Percentiles rank a stretch among this genome's conserved stretches.
Conservation (phyloP, 2,113 vertebrate genomes). For the Paracanthobrama guichenoti region DNA sequence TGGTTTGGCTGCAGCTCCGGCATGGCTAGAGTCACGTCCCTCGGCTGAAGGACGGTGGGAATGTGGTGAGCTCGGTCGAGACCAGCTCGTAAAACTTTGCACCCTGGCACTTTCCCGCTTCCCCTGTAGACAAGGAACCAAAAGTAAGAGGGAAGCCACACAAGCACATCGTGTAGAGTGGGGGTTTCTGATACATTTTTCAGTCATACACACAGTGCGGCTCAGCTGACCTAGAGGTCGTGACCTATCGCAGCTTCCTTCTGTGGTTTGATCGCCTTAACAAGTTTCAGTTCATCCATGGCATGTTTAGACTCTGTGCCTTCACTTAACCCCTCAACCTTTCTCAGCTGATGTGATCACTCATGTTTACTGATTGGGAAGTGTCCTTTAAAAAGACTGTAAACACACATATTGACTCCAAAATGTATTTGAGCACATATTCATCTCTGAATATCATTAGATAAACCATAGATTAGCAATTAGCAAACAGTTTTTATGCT, state of each 20-base stretch:
- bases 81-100: conserved; percentile 73
- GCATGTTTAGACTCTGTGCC: conserved; percentile 38
- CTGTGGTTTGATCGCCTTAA: conserved; percentile 62
- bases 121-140: conserved; percentile 77
- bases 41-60: conserved; percentile 72
- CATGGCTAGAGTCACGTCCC: conserved; percentile 76
- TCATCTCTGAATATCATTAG: neutral
- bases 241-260: conserved; percentile 60
- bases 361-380: neutral
- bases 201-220: conserved; percentile 47
- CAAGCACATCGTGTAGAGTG: conserved; percentile 55
- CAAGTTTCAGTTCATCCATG: conserved; percentile 76
- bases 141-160: conserved; percentile 73
- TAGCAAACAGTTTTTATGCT: neutral
- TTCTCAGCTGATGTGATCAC: conserved; percentile 37
- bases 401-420: neutral
- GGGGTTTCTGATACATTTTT: conserved; percentile 65
- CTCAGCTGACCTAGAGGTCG: conserved; percentile 72
- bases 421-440: neutral
- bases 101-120: conserved; percentile 76
- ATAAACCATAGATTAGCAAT: no score
- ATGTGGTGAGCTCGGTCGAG: conserved; percentile 71
- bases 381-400: neutral
- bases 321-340: conserved; percentile 43
- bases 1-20: conserved; percentile 69